These are phyloP conservation scores for Chelon labrosus DNA, from an alignment of 2,797 vertebrate species.

Conservation along the genomic window DNA sequence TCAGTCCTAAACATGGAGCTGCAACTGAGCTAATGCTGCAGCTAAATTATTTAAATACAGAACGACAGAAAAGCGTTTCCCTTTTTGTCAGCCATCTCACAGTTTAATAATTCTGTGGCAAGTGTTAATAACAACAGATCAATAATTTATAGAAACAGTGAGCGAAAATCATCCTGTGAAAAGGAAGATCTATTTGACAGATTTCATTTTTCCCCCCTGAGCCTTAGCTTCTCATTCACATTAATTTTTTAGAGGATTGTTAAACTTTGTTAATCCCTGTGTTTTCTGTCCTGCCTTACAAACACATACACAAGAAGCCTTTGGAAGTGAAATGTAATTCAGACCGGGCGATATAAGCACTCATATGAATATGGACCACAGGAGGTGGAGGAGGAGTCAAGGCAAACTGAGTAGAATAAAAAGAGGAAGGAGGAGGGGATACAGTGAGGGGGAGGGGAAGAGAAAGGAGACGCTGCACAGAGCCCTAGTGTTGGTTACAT, in stretches of 20 bases:
- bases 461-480: constrained; percentile 11
- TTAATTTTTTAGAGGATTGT: background rate
- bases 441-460: constrained; percentile 46
- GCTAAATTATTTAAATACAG: constrained; percentile 79
- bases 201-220: background rate
- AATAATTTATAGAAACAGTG: background rate
- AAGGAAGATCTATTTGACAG: background rate
- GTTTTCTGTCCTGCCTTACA: constrained; percentile 2
- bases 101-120: constrained; percentile 35
- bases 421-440: constrained; percentile 27
- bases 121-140: constrained; percentile 10
- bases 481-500: constrained; percentile 3
- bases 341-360: constrained; percentile 27
- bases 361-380: constrained; percentile 29
- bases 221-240: background rate
- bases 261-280: background rate
- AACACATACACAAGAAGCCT: constrained; percentile 1
- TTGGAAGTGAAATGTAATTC: constrained; percentile 30
- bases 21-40: constrained; percentile 77
- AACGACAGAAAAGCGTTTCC: constrained; percentile 46
- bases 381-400: constrained; percentile 56
- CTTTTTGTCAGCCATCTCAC: constrained; percentile 42
- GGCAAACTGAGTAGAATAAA: constrained; percentile 52
- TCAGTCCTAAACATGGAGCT: constrained; percentile 61
- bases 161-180: background rate